Evolutionary conservation across 92 coral and sea anemone species (phyloP).

Genomic region (Nematostella vectensis): DNA sequence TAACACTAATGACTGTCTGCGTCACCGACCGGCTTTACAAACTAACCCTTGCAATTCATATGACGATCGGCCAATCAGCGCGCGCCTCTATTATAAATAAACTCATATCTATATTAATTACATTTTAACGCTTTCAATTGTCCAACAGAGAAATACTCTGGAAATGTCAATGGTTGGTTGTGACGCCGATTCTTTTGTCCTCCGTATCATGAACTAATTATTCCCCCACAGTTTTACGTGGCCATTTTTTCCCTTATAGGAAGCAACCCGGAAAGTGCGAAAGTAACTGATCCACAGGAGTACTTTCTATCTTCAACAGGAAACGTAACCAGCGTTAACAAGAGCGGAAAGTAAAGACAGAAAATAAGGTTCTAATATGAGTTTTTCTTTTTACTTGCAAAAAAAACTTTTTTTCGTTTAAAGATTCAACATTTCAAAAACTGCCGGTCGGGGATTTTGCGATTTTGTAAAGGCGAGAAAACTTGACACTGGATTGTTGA

Average conservation of each 20-base stretch:
- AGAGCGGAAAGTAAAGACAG: too few species aligned
- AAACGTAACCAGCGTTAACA: too few species aligned
- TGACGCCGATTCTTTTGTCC: slow-evolving; percentile 57
- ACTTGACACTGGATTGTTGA: slow-evolving; percentile 72
- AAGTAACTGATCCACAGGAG: not conserved
- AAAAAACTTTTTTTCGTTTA: too few species aligned
- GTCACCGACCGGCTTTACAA: slow-evolving; percentile 90
- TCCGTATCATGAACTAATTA: slow-evolving; percentile 5
- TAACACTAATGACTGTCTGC: slow-evolving; percentile 65
- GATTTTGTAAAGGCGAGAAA: slow-evolving; percentile 54
- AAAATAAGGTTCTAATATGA: too few species aligned
- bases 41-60: slow-evolving; percentile 84
- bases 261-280: not conserved
- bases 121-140: slow-evolving; percentile 99
- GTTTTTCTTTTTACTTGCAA: too few species aligned
- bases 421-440: too few species aligned
- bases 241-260: not conserved
- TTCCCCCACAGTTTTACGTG: slow-evolving; percentile 9
- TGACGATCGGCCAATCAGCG: slow-evolving; percentile 95
- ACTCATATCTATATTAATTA: slow-evolving; percentile 99
- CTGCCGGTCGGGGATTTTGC: slow-evolving; percentile 38
- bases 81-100: slow-evolving; percentile 83
- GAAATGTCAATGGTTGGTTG: slow-evolving; percentile 85
- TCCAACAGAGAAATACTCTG: slow-evolving; percentile 83
- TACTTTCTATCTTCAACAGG: not conserved